Conservation (phyloP, 2,797 vertebrate genomes). For the Pagetopsis macropterus region DNA sequence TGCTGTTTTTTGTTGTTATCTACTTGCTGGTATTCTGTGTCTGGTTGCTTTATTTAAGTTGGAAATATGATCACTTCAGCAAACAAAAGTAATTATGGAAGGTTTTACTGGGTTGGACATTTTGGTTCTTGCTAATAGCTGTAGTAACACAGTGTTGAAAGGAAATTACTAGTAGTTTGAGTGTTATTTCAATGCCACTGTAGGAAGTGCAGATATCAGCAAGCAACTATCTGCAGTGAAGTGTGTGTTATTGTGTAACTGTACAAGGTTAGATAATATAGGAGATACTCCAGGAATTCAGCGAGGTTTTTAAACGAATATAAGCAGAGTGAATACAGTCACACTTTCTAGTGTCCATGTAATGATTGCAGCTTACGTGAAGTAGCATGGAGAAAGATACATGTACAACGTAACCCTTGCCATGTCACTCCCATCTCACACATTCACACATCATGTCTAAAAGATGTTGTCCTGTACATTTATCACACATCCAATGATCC, state of each 20-base stretch:
- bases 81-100: neutral
- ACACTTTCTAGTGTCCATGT: neutral
- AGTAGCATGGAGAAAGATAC: neutral
- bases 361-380: neutral
- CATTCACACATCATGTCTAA: neutral
- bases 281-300: constrained; percentile 9
- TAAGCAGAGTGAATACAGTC: neutral
- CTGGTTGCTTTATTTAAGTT: constrained; percentile 1
- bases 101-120: neutral
- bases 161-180: neutral
- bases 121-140: neutral
- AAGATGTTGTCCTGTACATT: neutral
- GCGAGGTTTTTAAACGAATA: neutral
- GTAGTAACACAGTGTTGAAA: constrained; percentile 4
- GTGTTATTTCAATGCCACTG: neutral
- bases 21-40: constrained; percentile 9
- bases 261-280: constrained; percentile 14
- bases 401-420: neutral
- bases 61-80: neutral
- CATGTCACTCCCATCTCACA: neutral
- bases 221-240: constrained; percentile 1
- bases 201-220: constrained; percentile 26
- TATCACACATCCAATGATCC: constrained; percentile 1
- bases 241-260: constrained; percentile 12
- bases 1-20: constrained; percentile 12